Evolutionary conservation across 2,113 vertebrate species (phyloP).

Genomic region (Hemiscyllium ocellatum): DNA sequence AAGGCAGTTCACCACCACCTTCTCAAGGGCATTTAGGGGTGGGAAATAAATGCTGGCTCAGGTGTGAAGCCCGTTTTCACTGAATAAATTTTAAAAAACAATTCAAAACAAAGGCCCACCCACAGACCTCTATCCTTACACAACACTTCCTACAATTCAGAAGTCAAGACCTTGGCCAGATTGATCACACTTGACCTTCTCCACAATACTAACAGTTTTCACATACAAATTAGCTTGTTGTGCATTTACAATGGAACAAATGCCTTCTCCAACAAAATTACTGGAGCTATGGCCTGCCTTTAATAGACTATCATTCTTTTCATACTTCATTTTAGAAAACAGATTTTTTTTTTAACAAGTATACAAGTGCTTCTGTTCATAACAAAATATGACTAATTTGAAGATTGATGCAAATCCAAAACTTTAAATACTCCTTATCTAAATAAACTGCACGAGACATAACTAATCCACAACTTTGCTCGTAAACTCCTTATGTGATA

Average conservation of each 20-base stretch:
- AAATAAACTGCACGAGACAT: neutral
- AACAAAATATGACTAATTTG: neutral
- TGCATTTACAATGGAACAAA: neutral
- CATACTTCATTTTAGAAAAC: neutral
- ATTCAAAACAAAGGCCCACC: neutral
- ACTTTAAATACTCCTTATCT: neutral
- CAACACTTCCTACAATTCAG: neutral
- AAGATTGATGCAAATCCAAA: neutral
- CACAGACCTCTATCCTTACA: neutral
- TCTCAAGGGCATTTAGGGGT: too few species aligned
- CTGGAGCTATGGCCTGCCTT: too few species aligned
- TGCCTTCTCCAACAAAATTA: neutral
- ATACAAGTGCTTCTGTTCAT: neutral
- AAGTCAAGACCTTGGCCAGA: conserved; percentile 30
- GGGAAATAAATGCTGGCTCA: too few species aligned
- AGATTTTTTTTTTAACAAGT: too few species aligned
- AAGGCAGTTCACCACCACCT: too few species aligned
- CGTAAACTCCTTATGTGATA: neutral
- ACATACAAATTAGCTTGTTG: neutral
- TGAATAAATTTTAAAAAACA: too few species aligned
- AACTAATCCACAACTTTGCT: conserved; percentile 18
- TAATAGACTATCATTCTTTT: neutral
- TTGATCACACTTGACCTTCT: neutral
- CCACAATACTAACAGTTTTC: neutral
- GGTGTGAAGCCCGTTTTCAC: too few species aligned